Evolutionary conservation across 2,797 vertebrate genomes (phyloP), one percentile per base, ranked within the genome.

Genomic region (Sarcophilus harrisii): DNA sequence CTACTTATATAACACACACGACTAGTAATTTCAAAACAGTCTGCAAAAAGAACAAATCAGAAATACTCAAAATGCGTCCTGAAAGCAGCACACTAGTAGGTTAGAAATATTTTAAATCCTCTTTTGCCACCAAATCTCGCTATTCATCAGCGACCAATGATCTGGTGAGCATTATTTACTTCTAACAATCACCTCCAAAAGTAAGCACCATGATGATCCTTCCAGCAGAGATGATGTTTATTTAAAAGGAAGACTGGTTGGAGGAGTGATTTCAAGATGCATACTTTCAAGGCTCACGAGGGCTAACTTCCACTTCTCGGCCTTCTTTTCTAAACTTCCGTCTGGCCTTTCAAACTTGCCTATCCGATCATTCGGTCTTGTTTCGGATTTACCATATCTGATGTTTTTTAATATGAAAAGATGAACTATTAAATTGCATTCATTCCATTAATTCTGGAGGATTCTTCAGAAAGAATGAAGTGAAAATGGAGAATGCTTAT

Each of bases 1-100:
- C 96, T 98, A 98, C 98, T 98, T 98, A 96, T 62, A 97, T 13
- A 24, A 96, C 98, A 98, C 98, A 97, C 18, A 27, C 96, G 98
- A 98, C 98, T 98, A 98, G 98, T 98, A 95, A 98, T 98, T 98
- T 97, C 97, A 95, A 96, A 98, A 96, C 95, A 96, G 94, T 98
- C 96, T 94, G 96, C 54, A 94, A 94, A 97, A 94, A 94, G 0
- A 94, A 95, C 95, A 91, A 93, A 96, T n/a, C 28, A 96, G 38
- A 98, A 96, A 96, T 28, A n/a, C 91, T 96, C 0, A 87, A 81
- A 90, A 95, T 0, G 57, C 59, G 93, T 94, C 10, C 16, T 13
- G 38, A 45, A 96, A 96, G 96, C 14, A 94, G 45, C 91, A 38
- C 57, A 90, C 38, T 96, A 59, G 45, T 30, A 94, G 95, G 16